Evolutionary conservation across 2,797 vertebrate species (phyloP), one percentile per base, ranked within the genome.

Genomic region (Labeo calbasu): DNA sequence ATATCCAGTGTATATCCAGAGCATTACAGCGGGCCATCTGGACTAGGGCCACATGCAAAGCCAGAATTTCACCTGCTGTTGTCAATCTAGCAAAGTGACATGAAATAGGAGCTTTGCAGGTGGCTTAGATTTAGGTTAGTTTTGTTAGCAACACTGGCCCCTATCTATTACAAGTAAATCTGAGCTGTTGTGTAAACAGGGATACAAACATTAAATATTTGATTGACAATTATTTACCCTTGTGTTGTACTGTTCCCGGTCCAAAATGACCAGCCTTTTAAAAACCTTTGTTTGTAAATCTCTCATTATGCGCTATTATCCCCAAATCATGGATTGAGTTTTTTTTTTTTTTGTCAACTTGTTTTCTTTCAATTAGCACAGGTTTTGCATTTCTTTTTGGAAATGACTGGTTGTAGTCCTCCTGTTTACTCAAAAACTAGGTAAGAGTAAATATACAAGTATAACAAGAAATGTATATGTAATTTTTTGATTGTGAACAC

Each of bases 21-120:
- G 43, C 28, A 70, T 71, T 75, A 61, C 40, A 82, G 61, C 36
- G 57, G 83, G 91, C 1, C 86, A 84, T 85, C 48, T 79, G 84
- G 69, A 63, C 25, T 65, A 69, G 81, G 65, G 72, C 72, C 36
- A 80, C 57, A 82, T 70, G 89, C 90, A 93, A 91, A 90, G 88
- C 87, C 91, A 91, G 91, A 46, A 68, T 77, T 28, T 81, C 93
- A 96, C 91, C 94, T 96, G 93, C 89, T 94, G 88, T 92, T 88
- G 93, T 93, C 92, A 89, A 79, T 96, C 94, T 94, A 80, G 82
- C 68, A 63, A 63, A 88, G 89, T 89, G 91, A 91, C 90, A 85
- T 91, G 91, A 95, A 93, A 95, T 89, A 81, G 91, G 91, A 94
- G 82, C 84, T 89, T 89, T 84, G 86, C 83, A 86, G 85, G 71